Base-by-base conservation (phyloP, 2,797 vertebrate genomes). In the Echiichthys vipera region DNA sequence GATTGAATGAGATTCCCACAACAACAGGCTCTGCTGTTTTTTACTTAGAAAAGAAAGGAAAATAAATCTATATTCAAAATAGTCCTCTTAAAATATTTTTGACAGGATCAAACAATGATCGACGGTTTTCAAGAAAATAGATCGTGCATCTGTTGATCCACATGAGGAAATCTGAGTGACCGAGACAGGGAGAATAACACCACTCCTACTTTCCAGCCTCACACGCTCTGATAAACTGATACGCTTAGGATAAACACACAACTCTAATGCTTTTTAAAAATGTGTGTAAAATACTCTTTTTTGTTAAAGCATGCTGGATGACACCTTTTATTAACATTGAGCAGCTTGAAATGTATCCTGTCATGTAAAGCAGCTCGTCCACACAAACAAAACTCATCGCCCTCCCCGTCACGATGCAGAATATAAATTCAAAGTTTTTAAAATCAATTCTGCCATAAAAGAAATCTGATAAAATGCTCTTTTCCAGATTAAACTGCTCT, bases 1-100 rank as follows among this genome's bases (percentile, higher is more conserved):
- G 18, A 55, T 59, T 74, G 17, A 65, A 68, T 59, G 13, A 4
- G 55, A 53, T 32, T 40, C 45, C 62, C 85, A 77, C 45, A 47
- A 73, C 74, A 81, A 53, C 71, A 84, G 71, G 62, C 65, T 82
- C 66, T 51, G 64, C 57, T 66, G 76, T 84, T 68, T 86, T 46
- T 74, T 18, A 82, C 50, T 69, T 86, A 70, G 49, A 81, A 84
- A 83, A 81, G 87, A 89, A 67, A 62, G 50, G 89, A 90, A 93
- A 88, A 88, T 89, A 89, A 84, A 79, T 92, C 69, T 88, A 84
- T 92, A 88, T 93, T 91, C 80, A 91, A 91, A 93, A 93, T 92
- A 92, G 86, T 90, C 74, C 69, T 92, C 86, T 91, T 90, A 89
- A 91, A 91, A 93, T 92, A 91, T 71, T 78, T 77, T 9, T 79